Evolutionary conservation across 2,113 vertebrate genomes (phyloP).

Genomic region (Heliornis fulica): DNA sequence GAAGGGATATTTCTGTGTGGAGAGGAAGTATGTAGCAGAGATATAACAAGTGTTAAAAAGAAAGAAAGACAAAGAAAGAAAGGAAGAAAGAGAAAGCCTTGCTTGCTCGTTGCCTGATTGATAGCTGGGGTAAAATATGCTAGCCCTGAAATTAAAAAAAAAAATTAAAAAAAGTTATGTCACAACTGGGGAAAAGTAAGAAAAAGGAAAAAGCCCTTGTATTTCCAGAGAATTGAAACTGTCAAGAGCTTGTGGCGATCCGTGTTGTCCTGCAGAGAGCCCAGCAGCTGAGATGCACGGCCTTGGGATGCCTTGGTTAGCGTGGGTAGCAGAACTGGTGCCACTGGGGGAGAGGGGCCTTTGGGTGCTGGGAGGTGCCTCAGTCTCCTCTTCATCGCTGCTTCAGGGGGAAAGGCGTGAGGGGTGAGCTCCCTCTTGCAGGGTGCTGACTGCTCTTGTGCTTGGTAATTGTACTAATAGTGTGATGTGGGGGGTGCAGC

Average conservation of each 20-base stretch:
- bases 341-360: neutral
- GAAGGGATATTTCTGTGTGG: slow-evolving; percentile 55
- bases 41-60: slow-evolving; percentile 27
- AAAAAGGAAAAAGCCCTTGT: neutral
- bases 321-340: neutral
- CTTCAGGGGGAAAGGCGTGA: accelerated
- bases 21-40: slow-evolving; percentile 42
- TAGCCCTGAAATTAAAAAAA: neutral
- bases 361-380: neutral
- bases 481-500: neutral
- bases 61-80: slow-evolving; percentile 26
- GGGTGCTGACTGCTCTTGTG: neutral
- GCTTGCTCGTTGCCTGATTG: neutral
- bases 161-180: neutral
- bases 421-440: neutral
- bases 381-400: accelerated
- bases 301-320: neutral
- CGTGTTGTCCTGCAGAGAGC: neutral
- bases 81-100: slow-evolving; percentile 37
- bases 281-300: neutral
- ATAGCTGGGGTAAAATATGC: neutral
- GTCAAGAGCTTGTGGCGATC: neutral
- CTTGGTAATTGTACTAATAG: accelerated
- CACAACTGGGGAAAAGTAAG: neutral
- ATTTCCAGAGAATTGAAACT: neutral